These are phyloP conservation scores for Rhagologus leucostigma DNA, from an alignment of 2,113 vertebrate species.

Conservation along the genomic window DNA sequence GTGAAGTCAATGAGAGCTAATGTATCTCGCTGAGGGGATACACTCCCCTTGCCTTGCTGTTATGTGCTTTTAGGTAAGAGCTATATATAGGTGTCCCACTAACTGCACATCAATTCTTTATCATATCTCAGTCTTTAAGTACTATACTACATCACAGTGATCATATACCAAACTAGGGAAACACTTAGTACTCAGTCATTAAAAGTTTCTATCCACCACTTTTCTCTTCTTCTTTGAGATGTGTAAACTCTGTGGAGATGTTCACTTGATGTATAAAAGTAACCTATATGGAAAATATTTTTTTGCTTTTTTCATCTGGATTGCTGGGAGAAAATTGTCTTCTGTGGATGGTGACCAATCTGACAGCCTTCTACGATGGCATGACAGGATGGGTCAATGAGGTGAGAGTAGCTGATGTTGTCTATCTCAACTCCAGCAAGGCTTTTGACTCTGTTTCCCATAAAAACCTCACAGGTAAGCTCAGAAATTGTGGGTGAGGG, in stretches of 20 bases:
- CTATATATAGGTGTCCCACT: conserved; percentile 27
- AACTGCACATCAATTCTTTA: conserved; percentile 50
- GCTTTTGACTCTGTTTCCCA: neutral
- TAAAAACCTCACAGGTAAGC: neutral
- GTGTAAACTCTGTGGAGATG: neutral
- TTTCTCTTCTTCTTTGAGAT: neutral
- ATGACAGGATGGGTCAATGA: neutral
- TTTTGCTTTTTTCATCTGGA: neutral
- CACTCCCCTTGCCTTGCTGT: neutral
- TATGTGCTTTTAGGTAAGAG: conserved; percentile 1
- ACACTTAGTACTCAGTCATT: neutral
- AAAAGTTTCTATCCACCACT: neutral
- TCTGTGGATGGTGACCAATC: neutral
- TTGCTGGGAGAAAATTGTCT: neutral
- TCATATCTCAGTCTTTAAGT: neutral
- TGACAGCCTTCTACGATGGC: neutral
- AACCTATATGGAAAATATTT: neutral
- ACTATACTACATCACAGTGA: neutral
- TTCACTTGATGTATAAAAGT: neutral
- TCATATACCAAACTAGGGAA: neutral
- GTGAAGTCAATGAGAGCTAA: conserved; percentile 8
- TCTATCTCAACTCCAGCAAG: neutral
- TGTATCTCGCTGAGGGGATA: neutral
- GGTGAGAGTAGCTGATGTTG: neutral
- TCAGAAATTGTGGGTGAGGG: neutral